Percentiles rank a stretch among this genome's conserved stretches.
Conservation (phyloP, 1,140 invertebrate species). For the Ips typographus region DNA sequence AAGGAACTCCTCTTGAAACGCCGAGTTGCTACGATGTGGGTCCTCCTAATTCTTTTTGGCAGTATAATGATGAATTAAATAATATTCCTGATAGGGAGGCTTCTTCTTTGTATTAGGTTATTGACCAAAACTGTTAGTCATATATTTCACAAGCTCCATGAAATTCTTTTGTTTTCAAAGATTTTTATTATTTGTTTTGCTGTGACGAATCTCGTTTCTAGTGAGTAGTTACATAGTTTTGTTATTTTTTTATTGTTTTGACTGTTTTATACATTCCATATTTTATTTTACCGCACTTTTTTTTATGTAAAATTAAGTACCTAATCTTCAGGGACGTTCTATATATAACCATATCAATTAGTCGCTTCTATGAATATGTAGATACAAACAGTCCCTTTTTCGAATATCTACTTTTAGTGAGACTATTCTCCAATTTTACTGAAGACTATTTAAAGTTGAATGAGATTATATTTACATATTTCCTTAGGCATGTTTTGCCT, state of each 20-base stretch:
- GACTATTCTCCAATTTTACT: no score
- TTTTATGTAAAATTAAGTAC: slow-evolving; percentile 22
- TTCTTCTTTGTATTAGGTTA: slow-evolving; percentile 40
- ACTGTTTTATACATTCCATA: slow-evolving; percentile 16
- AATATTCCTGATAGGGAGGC: slow-evolving; percentile 81
- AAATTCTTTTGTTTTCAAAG: not conserved
- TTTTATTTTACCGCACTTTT: slow-evolving; percentile 12
- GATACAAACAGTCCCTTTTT: no score
- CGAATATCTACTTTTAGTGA: no score
- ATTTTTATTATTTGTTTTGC: not conserved
- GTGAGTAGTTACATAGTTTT: not conserved
- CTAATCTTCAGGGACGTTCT: slow-evolving; percentile 29
- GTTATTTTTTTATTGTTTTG: slow-evolving; percentile 14
- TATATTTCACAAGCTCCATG: no score
- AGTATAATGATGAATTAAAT: slow-evolving; percentile 60
- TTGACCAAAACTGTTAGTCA: slow-evolving; percentile 4
- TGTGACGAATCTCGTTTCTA: slow-evolving; percentile 3
- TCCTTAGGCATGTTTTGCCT: no score
- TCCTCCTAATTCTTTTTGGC: slow-evolving; percentile 82
- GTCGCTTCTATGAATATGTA: no score
- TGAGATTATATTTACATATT: no score
- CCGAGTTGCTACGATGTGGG: slow-evolving; percentile 87
- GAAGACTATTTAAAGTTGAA: no score
- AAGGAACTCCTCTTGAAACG: slow-evolving; percentile 72
- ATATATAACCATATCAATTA: slow-evolving; percentile 25